phyloP scores from a whole-genome alignment of 2,888 invertebrate species.

The Charanyca ferruginea region DNA sequence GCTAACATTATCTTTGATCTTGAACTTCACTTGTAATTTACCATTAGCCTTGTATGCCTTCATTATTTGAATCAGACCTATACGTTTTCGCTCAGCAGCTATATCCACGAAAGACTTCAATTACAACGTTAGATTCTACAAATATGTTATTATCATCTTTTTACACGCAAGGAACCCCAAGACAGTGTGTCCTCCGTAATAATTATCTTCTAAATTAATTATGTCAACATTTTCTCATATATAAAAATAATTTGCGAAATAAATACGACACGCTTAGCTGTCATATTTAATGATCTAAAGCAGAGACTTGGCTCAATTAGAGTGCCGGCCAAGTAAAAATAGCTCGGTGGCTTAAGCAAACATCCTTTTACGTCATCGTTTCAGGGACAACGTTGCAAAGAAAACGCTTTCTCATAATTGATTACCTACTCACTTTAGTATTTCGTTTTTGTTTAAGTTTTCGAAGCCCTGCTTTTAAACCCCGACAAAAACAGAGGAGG shows the following conservation, averaged over 20 bases:
- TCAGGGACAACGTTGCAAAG: conserved; percentile 53
- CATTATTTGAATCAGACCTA: conserved; percentile 2
- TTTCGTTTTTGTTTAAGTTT: conserved; percentile 22
- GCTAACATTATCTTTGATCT: conserved; percentile 4
- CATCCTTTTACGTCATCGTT: conserved; percentile 78
- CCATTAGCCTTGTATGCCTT: not conserved
- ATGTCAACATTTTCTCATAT: conserved; percentile 1
- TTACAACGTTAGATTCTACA: conserved; percentile 3
- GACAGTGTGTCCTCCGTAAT: not conserved
- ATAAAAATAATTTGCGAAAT: conserved; percentile 29
- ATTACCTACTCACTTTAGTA: conserved; percentile 49
- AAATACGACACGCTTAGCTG: conserved; percentile 31
- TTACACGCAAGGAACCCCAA: not conserved
- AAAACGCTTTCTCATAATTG: conserved; percentile 46
- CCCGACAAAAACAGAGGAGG: too few species aligned
- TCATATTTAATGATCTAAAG: conserved; percentile 52
- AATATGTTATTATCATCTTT: conserved; percentile 8
- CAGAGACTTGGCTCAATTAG: conserved; percentile 65
- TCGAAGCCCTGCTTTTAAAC: too few species aligned
- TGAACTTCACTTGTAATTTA: conserved; percentile 8
- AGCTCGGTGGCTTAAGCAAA: conserved; percentile 68
- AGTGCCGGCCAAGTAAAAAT: conserved; percentile 69
- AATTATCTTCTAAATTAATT: conserved; percentile 17
- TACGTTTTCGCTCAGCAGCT: not conserved
- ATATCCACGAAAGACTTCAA: conserved; percentile 27